phyloP scores from a whole-genome alignment of 2,888 invertebrate species.

The Nasonovia ribisnigri region DNA sequence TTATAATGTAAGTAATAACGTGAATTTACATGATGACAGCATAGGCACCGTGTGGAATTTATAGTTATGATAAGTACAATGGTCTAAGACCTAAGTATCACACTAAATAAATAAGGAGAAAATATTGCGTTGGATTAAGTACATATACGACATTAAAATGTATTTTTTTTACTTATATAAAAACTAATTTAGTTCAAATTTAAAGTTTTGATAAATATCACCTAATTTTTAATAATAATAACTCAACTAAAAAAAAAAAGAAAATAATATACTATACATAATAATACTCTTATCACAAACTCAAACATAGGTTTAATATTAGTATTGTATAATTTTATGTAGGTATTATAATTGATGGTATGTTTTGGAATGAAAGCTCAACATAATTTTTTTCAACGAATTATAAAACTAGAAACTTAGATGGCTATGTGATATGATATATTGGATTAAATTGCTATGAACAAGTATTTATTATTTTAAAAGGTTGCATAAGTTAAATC shows the following conservation, averaged over 20 bases:
- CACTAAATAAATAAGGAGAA: neutral
- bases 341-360: neutral
- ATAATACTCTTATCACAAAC: neutral
- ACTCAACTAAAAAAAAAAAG: neutral
- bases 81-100: neutral
- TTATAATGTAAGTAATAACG: neutral
- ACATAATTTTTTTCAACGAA: neutral
- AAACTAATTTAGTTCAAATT: neutral
- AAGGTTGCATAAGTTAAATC: neutral
- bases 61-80: neutral
- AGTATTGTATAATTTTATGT: neutral
- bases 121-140: neutral
- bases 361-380: neutral
- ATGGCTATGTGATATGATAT: neutral
- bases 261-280: neutral
- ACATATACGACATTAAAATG: neutral
- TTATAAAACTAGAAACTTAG: neutral
- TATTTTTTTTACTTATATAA: neutral
- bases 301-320: neutral
- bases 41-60: neutral
- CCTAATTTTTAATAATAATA: neutral
- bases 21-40: neutral
- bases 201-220: neutral
- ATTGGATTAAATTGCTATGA: neutral
- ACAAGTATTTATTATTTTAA: neutral